Base-by-base conservation (phyloP, 1,140 invertebrate genomes). In the Drosophila sproati region DNA sequence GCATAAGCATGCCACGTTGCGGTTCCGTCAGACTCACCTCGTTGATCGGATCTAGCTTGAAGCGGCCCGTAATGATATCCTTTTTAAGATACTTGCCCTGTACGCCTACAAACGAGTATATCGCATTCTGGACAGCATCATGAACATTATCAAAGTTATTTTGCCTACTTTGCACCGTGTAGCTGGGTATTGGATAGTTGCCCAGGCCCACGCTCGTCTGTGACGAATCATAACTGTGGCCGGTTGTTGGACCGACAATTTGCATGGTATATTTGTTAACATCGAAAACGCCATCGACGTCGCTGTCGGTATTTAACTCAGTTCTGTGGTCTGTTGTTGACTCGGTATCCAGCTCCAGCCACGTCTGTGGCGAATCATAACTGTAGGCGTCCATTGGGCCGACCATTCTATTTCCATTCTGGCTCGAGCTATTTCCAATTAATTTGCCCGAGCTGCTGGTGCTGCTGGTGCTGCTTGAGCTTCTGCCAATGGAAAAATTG, bases 51-150 rank as follows among this genome's bases (percentile, higher is more conserved):
- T 96, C 94, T 51, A 97, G 94, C 83, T 95, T 94, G 80, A 96
- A 97, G 3, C 94, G 96, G 79, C 94, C 94, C 85, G 91, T 94
- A 6, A 94, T 93, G 6, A 94, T 82, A 89, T 97, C 95, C 75
- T 95, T 94, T 72, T 95, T 95, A 2, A 98, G 93, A 81, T 95
- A 94, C 83, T 95, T 95, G 29, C 96, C 96, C 86, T 96, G 95
- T 28, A 97, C 96, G 3, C 97, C 97, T 93, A 97, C 96, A 70
- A 98, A 96, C 4, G 95, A 94, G 91, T 95, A 97, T 37, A 98
- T 94, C n/a, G 97, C 93, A 90, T 97, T 96, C 91, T 96, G 94
- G 1, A 97, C 94, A 29, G 97, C 79, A 51, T 95, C 93, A 47
- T 80, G 45, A 0, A 34, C 60, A 0, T 55, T 10, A 56, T 92